Evolutionary conservation across 1,140 invertebrate species (phyloP), one percentile per base, ranked within the genome.

Genomic region (Megalopta genalis): DNA sequence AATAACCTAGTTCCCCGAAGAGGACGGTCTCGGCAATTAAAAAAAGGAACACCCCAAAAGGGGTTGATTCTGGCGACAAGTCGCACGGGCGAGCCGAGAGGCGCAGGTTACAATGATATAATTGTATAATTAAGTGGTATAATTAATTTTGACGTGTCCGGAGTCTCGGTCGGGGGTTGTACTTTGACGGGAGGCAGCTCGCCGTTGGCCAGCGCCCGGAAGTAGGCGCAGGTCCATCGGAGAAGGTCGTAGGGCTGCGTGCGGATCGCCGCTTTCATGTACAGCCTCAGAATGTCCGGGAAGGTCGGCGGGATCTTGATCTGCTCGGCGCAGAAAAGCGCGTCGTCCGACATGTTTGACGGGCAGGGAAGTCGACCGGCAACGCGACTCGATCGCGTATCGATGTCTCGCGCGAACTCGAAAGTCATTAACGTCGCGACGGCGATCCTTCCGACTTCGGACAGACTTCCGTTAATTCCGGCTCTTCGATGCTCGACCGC

Each of bases 261-360:
- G 85, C 97, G 95, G 78, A 98, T 97, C 1, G 97, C 97, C 32
- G 97, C 97, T 94, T 98, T 98, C 21, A 97, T 96, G 90, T 96
- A 98, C 84, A 96, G 94, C 91, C 97, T 97, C 49, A 98, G 91
- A 81, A 98, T 95, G 84, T 96, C 94, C 1, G 97, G 97, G 85
- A 97, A 95, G 65, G 95, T 95, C n/a, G 95, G 95, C 3, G 97
- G 97, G 83, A 98, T 95, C 77, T 94, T 94, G 80, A 97, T 95
- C 87, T 94, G 94, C 78, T 94, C 91, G 21, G 93, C 90, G 85
- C 93, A 94, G 84, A 94, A 94, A 90, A 94, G 91, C 21, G n/a
- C 54, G 54, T 57, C 54, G 64, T 90, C 81, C 66, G 87, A 86
- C 89, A 91, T 91, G 64, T 85, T 79, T 21, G 27, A 67, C 23